Base-by-base conservation (phyloP, 2,888 invertebrate genomes). In the Endotricha flammealis region DNA sequence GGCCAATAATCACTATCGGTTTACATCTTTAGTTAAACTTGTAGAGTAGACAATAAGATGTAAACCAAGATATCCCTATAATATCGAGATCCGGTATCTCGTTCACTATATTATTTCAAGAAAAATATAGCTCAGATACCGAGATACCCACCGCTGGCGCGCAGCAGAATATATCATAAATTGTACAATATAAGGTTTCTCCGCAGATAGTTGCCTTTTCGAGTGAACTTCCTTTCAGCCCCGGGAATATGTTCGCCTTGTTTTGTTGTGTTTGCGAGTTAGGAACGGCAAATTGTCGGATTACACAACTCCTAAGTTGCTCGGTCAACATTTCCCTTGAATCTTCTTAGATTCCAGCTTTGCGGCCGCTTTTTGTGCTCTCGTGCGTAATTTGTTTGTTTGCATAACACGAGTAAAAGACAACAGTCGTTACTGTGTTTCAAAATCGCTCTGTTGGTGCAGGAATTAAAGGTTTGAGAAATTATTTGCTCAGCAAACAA, bases 191-290 rank as follows among this genome's bases (percentile, higher is more conserved):
- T 77, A 78, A 75, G 77, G 77, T 73, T 79, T 70, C 70, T 70
- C 66, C 70, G 65, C 68, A 72, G 74, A 73, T 72, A 79, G 80
- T 81, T 79, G 78, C 77, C 75, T 78, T 78, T 79, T 78, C 73
- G 70, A 76, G 72, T 72, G 75, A 80, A 79, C 76, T 82, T 80
- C 79, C 81, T 76, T 75, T 71, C 69, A 67, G 64, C 64, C 60
- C 64, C 64, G 76, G 73, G 79, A 79, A 81, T 78, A 75, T 79
- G 81, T 75, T 78, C 74, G 65, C 67, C 64, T 76, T 79, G 79
- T 81, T 80, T 77, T 83, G 82, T 83, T 83, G 64, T 81, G 78
- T 77, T 83, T 79, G 70, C 73, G 75, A 80, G 80, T 83, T 79
- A 78, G 72, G 58, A 72, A 68, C 69, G 75, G 78, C 77, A 78